Base-by-base conservation (phyloP, 1,140 invertebrate species). In the Drosophila murphyi region DNA sequence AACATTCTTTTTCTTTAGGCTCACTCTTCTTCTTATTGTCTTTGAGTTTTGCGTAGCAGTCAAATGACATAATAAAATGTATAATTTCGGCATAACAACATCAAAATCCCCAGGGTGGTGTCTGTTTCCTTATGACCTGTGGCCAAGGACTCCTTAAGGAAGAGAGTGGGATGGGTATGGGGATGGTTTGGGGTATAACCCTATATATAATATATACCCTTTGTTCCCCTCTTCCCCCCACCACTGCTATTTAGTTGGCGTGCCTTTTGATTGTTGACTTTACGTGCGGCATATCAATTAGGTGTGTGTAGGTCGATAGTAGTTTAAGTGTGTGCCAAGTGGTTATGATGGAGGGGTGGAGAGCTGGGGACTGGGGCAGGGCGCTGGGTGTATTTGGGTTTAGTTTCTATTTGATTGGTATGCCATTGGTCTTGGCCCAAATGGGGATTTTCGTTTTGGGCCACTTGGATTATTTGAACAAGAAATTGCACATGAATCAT, bases 41-140 rank as follows among this genome's bases (percentile, higher is more conserved):
- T 59, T 54, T 73, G 37, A 29, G 54, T 52, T 61, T 75, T 39
- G 55, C 74, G 62, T 72, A 73, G 71, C 77, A 75, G 75, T 75
- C 64, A 80, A 80, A 78, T 82, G 77, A 86, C 81, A 85, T 86
- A 78, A 85, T 86, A 85, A 85, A 86, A 85, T 86, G 81, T 85
- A 85, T 85, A 85, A 86, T 85, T 85, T 80, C 69, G 57, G 74
- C 81, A 86, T 86, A 83, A 85, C 85, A 83, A 81, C 75, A 20
- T 20, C 67, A 20, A 78, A 86, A 69, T 78, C 82, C 78, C 59
- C 63, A 32, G 52, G 77, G 81, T 86, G 77, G 86, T 86, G 85
- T 85, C 48, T 31, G 37, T 56, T 10, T 47, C 5, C 34, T 31
- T 20, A 3, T 4, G 34, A 4, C 35, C 20, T 31, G 20, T n/a